Conservation (phyloP, 1,140 invertebrate species). For the Diuraphis noxia region DNA sequence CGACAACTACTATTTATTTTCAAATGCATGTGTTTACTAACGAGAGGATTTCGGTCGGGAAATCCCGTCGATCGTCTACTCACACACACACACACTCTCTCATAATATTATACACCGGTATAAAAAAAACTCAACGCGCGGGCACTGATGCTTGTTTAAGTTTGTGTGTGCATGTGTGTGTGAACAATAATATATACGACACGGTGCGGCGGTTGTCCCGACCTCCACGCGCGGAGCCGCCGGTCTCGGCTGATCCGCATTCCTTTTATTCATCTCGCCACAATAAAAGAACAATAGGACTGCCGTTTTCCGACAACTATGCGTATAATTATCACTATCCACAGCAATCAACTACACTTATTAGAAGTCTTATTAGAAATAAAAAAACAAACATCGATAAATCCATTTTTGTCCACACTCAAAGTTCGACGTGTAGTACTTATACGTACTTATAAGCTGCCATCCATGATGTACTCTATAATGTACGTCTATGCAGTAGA, state of each 20-base stretch:
- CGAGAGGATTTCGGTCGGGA: constrained; percentile 22
- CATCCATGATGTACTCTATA: background rate
- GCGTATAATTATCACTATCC: constrained; percentile 3
- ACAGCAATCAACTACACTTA: background rate
- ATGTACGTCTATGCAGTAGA: background rate
- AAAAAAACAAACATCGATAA: background rate
- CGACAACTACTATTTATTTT: background rate
- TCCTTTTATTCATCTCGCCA: constrained; percentile 21
- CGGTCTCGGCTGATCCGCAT: constrained; percentile 37
- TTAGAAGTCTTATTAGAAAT: background rate
- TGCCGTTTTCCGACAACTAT: constrained; percentile 16
- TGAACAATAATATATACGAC: constrained; percentile 26
- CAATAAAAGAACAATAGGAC: constrained; percentile 26
- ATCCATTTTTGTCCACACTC: background rate
- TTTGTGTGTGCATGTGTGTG: background rate
- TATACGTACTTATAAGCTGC: background rate
- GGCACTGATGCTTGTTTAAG: background rate
- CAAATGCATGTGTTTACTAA: constrained; percentile 28
- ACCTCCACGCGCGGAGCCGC: constrained; percentile 23
- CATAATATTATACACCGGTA: background rate
- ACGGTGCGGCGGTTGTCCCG: constrained; percentile 5
- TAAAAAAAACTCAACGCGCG: background rate
- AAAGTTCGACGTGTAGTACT: background rate
- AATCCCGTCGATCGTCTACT: constrained; percentile 17
- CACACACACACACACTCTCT: background rate